These are phyloP conservation scores for Bryconaethiops microstoma DNA, from an alignment of 2,797 vertebrate genomes.

Conservation along the genomic window DNA sequence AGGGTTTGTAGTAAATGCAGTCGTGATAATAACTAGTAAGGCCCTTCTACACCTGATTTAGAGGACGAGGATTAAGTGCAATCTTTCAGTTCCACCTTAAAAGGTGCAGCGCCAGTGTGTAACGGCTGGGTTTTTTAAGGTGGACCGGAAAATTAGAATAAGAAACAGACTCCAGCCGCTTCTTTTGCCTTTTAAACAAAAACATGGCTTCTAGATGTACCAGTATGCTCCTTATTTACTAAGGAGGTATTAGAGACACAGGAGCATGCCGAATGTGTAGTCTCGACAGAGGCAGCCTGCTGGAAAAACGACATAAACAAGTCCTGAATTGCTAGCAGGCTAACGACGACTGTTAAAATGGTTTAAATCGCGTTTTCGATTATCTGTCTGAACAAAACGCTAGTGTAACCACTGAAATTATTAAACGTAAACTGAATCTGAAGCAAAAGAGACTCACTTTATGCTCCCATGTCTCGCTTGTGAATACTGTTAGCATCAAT, in stretches of 20 bases:
- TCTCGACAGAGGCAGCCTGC: neutral
- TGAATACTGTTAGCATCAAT: neutral
- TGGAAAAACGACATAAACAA: neutral
- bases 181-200: too few species aligned
- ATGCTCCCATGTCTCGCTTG: neutral
- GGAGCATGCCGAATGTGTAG: neutral
- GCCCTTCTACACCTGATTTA: too few species aligned
- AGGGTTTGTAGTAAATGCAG: too few species aligned
- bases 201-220: too few species aligned
- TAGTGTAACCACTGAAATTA: neutral
- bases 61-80: too few species aligned
- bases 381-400: neutral
- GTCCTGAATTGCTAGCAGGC: neutral
- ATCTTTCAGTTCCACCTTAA: too few species aligned
- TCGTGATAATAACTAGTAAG: too few species aligned
- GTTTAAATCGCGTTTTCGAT: neutral
- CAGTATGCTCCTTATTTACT: too few species aligned
- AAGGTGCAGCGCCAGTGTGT: too few species aligned
- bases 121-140: too few species aligned
- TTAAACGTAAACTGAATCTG: neutral
- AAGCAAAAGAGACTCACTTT: slow-evolving; percentile 20
- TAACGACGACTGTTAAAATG: slow-evolving; percentile 8
- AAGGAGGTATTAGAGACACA: neutral
- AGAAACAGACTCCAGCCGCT: too few species aligned
- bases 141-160: too few species aligned